Conservation (phyloP, 2,113 vertebrate genomes). For the Bucco capensis region DNA sequence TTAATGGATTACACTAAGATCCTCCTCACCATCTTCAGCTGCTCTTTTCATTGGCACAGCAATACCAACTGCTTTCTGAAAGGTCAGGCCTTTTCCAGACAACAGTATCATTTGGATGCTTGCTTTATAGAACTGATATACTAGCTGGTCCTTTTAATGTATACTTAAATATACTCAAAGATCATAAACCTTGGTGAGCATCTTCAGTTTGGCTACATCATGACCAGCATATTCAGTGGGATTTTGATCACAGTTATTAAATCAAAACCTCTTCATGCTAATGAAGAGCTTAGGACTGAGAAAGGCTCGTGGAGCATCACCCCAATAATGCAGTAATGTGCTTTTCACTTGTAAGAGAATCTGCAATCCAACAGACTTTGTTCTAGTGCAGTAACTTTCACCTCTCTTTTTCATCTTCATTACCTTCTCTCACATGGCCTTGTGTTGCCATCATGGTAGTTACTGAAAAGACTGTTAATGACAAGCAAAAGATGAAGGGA, state of each 20-base stretch:
- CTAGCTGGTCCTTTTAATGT: slow-evolving; percentile 36
- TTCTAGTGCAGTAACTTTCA: slow-evolving; percentile 58
- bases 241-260: slow-evolving; percentile 61
- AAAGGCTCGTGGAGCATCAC: not conserved
- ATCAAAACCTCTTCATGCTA: slow-evolving; percentile 48
- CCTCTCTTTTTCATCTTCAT: slow-evolving; percentile 43
- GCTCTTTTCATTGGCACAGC: slow-evolving; percentile 42
- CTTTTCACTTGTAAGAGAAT: slow-evolving; percentile 57
- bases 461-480: slow-evolving; percentile 36
- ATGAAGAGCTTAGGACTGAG: slow-evolving; percentile 5
- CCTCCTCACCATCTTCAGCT: slow-evolving; percentile 4
- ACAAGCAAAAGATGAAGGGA: slow-evolving; percentile 29
- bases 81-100: slow-evolving; percentile 52
- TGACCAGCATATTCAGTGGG: slow-evolving; percentile 25
- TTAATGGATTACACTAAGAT: slow-evolving; percentile 7
- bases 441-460: not conserved
- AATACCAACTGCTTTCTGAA: slow-evolving; percentile 21
- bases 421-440: slow-evolving; percentile 1
- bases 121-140: slow-evolving; percentile 33
- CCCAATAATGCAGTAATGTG: not conserved
- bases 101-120: slow-evolving; percentile 42
- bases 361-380: slow-evolving; percentile 55
- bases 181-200: slow-evolving; percentile 53
- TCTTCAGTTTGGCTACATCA: slow-evolving; percentile 45
- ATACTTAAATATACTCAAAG: slow-evolving; percentile 56